Percentiles rank a stretch among this genome's conserved stretches.
Evolutionary conservation across 2,797 vertebrate species (phyloP).

Genomic region (Basileuterus tristriatus): DNA sequence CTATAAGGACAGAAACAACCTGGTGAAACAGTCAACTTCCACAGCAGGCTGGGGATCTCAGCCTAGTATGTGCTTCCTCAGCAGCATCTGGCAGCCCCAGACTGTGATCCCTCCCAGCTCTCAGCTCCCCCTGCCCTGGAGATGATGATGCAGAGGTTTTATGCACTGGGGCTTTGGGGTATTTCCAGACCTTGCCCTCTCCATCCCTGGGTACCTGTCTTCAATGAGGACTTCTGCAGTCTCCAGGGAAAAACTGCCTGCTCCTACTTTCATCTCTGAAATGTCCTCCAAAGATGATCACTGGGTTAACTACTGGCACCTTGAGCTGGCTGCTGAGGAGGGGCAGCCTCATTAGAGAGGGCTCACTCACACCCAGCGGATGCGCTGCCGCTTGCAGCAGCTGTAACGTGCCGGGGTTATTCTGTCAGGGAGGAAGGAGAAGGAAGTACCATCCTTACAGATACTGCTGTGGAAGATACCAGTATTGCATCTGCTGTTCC

Average conservation of each 20-base stretch:
- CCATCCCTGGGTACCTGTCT: not conserved
- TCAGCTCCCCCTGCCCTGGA: not conserved
- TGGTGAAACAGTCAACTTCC: not conserved
- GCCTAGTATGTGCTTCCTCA: not conserved
- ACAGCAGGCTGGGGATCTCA: not conserved
- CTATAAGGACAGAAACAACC: not conserved
- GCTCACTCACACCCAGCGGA: not conserved
- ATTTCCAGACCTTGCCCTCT: not conserved
- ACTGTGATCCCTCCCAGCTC: not conserved
- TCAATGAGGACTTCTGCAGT: not conserved
- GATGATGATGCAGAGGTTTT: not conserved
- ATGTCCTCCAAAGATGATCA: not conserved
- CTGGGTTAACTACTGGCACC: not conserved
- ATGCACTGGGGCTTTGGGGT: not conserved
- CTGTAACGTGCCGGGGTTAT: no score
- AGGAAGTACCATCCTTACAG: no score
- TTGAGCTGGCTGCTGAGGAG: not conserved
- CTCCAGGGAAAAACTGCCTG: not conserved
- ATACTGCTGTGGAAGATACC: no score
- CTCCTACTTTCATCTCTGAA: not conserved
- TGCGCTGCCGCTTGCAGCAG: accelerated
- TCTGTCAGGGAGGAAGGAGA: no score
- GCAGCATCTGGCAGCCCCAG: not conserved
- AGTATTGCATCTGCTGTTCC: not conserved
- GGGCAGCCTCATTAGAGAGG: not conserved